Conservation (phyloP, 2,888 invertebrate genomes). For the Sussaba pulchella region DNA sequence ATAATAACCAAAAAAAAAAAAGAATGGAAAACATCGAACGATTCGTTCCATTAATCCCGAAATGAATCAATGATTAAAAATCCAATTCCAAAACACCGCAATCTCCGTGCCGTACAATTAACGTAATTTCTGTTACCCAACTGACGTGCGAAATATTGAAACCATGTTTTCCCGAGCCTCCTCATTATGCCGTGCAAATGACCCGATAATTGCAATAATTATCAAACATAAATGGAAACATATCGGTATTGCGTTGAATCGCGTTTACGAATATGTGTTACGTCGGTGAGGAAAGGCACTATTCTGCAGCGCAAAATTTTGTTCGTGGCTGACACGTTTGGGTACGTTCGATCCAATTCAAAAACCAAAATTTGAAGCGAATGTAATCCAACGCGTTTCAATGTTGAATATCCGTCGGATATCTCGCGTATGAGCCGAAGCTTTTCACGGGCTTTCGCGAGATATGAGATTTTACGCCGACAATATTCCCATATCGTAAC, state of each 20-base stretch:
- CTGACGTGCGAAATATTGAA: background rate
- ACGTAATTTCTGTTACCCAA: background rate
- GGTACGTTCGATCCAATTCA: constrained; percentile 46
- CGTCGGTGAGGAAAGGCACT: no score
- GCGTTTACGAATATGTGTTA: background rate
- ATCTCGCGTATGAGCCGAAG: constrained; percentile 10
- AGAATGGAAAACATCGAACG: no score
- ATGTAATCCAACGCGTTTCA: constrained; percentile 48
- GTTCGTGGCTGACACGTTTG: background rate
- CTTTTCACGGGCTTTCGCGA: constrained; percentile 17
- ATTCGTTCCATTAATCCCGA: no score
- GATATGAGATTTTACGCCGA: constrained; percentile 42
- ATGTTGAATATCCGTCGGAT: constrained; percentile 37
- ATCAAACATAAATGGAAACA: constrained; percentile 60
- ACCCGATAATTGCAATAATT: constrained; percentile 56
- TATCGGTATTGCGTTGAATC: constrained; percentile 20
- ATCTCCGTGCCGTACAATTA: background rate
- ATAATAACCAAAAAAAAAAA: no score
- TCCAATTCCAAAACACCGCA: background rate
- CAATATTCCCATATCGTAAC: constrained; percentile 12
- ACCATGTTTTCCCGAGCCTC: no score
- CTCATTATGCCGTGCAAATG: constrained; percentile 15
- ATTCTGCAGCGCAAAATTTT: background rate
- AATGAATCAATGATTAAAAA: background rate
- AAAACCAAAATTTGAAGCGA: constrained; percentile 60